Evolutionary conservation across 2,113 vertebrate genomes (phyloP).

Genomic region (Chlorocebus sabaeus): DNA sequence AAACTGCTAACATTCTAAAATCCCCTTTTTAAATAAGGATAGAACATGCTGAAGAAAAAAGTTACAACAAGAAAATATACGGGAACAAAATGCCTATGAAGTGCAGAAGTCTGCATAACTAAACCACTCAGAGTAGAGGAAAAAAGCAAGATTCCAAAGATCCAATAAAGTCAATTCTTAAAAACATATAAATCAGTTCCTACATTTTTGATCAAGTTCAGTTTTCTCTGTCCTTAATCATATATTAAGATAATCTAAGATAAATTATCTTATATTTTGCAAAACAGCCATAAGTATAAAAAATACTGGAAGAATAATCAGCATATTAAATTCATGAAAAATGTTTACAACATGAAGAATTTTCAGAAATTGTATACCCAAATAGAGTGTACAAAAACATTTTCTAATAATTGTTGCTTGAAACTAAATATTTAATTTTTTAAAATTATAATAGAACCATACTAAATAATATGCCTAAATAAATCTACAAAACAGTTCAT

Average conservation of each 20-base stretch:
- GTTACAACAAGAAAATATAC: not conserved
- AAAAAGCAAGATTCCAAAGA: not conserved
- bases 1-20: not conserved
- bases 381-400: not conserved
- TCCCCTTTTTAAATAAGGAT: not conserved
- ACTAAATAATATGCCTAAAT: not conserved
- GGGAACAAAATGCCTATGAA: not conserved
- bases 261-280: not conserved
- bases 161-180: not conserved
- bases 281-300: conserved; percentile 27
- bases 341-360: too few species aligned
- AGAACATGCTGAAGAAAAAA: not conserved
- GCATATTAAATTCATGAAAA: not conserved
- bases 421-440: not conserved
- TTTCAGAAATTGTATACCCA: not conserved
- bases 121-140: not conserved
- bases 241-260: conserved; percentile 24
- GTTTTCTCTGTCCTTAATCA: not conserved
- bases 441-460: not conserved
- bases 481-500: not conserved
- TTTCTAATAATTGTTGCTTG: not conserved
- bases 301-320: not conserved
- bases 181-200: not conserved
- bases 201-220: not conserved
- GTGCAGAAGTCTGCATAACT: not conserved